Conservation (phyloP, 2,113 vertebrate species). For the Corydoras maculifer region DNA sequence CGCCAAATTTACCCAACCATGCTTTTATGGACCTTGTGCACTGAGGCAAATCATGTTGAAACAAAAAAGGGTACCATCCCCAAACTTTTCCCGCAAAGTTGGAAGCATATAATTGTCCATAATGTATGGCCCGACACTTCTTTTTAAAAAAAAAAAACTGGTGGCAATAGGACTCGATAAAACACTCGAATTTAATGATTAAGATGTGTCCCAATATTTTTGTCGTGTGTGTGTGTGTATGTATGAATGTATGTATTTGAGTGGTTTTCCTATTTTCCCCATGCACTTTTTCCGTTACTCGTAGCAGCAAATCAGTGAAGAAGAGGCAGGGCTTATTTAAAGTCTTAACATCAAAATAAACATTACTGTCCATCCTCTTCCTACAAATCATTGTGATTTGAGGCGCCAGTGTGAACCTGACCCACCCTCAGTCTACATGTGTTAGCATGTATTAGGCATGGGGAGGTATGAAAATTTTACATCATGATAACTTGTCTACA, state of each 20-base stretch:
- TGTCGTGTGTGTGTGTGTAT: no score
- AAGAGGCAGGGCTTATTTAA: constrained; percentile 13
- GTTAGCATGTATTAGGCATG: constrained; percentile 3
- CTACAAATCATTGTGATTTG: constrained; percentile 5
- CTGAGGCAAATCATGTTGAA: no score
- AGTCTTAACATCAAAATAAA: not conserved
- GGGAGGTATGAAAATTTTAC: not conserved
- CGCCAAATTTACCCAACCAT: no score
- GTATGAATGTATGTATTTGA: not conserved
- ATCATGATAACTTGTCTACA: not conserved
- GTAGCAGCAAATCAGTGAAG: constrained; percentile 25
- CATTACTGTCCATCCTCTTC: constrained; percentile 11
- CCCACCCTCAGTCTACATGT: not conserved
- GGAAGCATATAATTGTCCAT: no score
- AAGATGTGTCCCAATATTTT: no score
- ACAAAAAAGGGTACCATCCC: no score
- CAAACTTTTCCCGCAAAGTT: no score
- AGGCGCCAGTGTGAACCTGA: constrained; percentile 9
- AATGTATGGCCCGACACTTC: no score
- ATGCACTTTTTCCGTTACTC: constrained; percentile 11
- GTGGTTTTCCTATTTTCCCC: constrained; percentile 26
- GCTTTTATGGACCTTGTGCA: no score
- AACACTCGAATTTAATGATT: no score
- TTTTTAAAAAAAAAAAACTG: no score
- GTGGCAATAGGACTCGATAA: no score